phyloP scores from a whole-genome alignment of 2,888 invertebrate species.

The Ichneumon xanthorius region DNA sequence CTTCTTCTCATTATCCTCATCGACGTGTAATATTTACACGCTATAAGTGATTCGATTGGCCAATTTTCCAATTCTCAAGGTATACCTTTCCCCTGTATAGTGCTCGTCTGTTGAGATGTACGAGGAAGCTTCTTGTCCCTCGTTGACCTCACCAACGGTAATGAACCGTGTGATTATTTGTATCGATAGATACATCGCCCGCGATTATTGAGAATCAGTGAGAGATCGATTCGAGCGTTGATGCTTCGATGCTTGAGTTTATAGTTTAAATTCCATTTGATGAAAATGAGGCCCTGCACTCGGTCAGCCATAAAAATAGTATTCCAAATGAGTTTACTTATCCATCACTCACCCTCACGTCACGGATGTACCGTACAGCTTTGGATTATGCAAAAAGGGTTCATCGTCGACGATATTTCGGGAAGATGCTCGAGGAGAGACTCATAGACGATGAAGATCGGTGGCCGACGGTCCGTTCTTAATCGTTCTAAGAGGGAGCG shows the following conservation, averaged over 20 bases:
- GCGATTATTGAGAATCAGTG: conserved; percentile 57
- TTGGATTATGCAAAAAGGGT: conserved; percentile 23
- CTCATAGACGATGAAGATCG: conserved; percentile 11
- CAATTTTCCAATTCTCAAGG: conserved; percentile 65
- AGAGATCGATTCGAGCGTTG: conserved; percentile 51
- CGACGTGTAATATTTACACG: conserved; percentile 63
- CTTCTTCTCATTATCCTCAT: conserved; percentile 46
- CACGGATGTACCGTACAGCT: conserved; percentile 7
- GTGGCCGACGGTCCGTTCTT: conserved; percentile 25
- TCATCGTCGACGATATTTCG: conserved; percentile 38
- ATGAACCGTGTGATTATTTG: conserved; percentile 68
- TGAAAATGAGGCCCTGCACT: neutral
- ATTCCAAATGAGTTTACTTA: conserved; percentile 16
- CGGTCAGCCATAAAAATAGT: neutral
- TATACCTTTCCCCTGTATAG: conserved; percentile 32
- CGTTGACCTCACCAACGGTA: conserved; percentile 65
- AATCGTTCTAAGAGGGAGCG: conserved; percentile 37
- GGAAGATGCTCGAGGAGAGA: neutral
- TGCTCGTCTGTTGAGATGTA: neutral
- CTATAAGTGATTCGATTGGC: conserved; percentile 69
- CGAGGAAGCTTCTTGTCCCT: conserved; percentile 51
- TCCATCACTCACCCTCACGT: conserved; percentile 21
- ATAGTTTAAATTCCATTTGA: neutral
- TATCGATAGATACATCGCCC: conserved; percentile 66
- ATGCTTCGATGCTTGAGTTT: neutral